A percentile compares a stretch with the other conserved stretches of the same genome.
phyloP scores from a whole-genome alignment of 2,797 vertebrate species.

The Neomorphus geoffroyi region DNA sequence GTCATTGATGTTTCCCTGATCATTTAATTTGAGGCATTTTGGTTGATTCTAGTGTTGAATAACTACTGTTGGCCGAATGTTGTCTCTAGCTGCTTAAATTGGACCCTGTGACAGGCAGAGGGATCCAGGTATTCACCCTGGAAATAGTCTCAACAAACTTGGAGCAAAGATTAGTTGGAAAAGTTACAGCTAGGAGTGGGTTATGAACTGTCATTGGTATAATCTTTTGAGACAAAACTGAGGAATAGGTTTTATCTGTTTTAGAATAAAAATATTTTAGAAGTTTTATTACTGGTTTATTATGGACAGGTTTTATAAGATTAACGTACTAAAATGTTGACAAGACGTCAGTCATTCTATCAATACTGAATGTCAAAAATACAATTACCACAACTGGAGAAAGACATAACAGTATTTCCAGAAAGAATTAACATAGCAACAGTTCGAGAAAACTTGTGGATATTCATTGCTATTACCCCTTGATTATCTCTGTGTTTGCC shows the following conservation, averaged over 20 bases:
- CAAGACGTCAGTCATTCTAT: background rate
- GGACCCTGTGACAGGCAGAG: background rate
- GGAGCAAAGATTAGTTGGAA: background rate
- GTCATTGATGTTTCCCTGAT: background rate
- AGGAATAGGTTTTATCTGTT: background rate
- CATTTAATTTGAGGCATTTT: background rate
- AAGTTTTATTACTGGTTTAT: background rate
- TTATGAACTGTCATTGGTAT: background rate
- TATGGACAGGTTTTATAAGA: background rate
- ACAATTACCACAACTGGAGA: background rate
- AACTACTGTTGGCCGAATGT: background rate
- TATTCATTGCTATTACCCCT: background rate
- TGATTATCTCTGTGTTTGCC: background rate
- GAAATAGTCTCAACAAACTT: background rate
- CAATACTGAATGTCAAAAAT: background rate
- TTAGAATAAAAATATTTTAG: background rate
- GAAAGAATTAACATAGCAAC: background rate
- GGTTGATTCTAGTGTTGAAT: background rate
- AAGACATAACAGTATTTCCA: background rate
- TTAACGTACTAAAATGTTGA: background rate
- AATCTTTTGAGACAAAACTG: background rate
- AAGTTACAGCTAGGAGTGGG: background rate
- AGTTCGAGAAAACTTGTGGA: background rate
- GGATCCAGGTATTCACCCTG: background rate
- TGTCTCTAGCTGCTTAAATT: background rate